Base-by-base conservation (phyloP, 2,888 invertebrate genomes). In the Melanchra persicariae region DNA sequence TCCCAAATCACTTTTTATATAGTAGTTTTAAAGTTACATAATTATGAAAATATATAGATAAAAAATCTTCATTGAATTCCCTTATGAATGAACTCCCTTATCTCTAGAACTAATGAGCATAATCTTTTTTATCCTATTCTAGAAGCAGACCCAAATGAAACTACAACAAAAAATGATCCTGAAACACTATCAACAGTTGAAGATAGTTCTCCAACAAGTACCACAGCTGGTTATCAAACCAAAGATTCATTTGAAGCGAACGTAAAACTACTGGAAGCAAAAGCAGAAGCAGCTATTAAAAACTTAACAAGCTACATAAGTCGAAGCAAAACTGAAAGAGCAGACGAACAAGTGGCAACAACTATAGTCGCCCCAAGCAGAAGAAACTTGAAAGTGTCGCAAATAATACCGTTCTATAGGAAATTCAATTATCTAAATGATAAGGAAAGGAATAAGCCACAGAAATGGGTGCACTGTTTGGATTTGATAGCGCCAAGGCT, bases 391-490 rank as follows among this genome's bases (percentile, higher is more conserved):
- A 60, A 40, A 15, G 37, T 61, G 0, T 47, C 74, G 0, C 59
- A 7, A 2, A 17, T 15, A 0, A 1, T 55, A 6, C 22, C 34
- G 0, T 69, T 57, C 1, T 40, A 45, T 1, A 49, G 75, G 7
- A 60, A 52, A 9, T 0, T 30, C 0, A 64, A 49, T 0, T 52
- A 40, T 10, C 1, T 49, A 1, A 6, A 49, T 26, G 66, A 74
- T 0, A n/a, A 3, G 0, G 45, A 78, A n/a, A 62, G 60, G 7
- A 73, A 68, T 5, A 77, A 68, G 5, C 77, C 67, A 0, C 77
- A 77, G 15, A 77, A 57, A 43, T 77, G 77, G 77, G 26, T 64
- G 3, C 77, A 77, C 1, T 77, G 77, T 1, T 15, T 77, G 1
- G 68, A 74, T 5, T 10, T 77, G 1, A 17, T 77, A 10, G 17